These are phyloP conservation scores for Coluber constrictor DNA, from an alignment of 2,797 vertebrate species.

Conservation along the genomic window DNA sequence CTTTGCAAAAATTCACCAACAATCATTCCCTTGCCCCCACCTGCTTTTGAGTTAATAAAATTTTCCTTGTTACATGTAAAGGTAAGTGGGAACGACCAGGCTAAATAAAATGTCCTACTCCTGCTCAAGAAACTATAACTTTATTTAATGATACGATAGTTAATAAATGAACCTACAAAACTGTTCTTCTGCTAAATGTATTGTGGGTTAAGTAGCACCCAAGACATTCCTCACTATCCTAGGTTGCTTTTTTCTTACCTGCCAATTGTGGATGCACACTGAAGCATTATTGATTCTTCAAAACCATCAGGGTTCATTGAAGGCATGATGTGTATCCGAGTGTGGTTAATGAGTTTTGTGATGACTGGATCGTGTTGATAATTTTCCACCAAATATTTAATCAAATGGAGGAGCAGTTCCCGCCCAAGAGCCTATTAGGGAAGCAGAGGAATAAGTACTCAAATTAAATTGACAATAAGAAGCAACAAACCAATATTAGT, in stretches of 20 bases:
- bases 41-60: background rate
- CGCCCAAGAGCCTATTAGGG: slow-evolving; percentile 81
- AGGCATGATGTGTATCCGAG: slow-evolving; percentile 88
- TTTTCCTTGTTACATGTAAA: background rate
- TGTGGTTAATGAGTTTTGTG: slow-evolving; percentile 75
- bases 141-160: background rate
- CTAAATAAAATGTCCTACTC: background rate
- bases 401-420: slow-evolving; percentile 87
- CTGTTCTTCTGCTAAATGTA: background rate
- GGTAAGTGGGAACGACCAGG: background rate
- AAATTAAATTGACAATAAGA: background rate
- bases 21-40: background rate
- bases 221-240: slow-evolving; percentile 3
- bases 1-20: background rate
- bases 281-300: slow-evolving; percentile 62
- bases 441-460: slow-evolving; percentile 3
- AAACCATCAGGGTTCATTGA: slow-evolving; percentile 97
- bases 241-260: slow-evolving; percentile 74
- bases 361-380: slow-evolving; percentile 75
- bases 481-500: background rate
- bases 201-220: background rate
- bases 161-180: background rate
- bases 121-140: background rate
- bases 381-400: slow-evolving; percentile 79
- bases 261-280: slow-evolving; percentile 76